Base-by-base conservation (phyloP, 2,797 vertebrate species). In the Aeoliscus strigatus region DNA sequence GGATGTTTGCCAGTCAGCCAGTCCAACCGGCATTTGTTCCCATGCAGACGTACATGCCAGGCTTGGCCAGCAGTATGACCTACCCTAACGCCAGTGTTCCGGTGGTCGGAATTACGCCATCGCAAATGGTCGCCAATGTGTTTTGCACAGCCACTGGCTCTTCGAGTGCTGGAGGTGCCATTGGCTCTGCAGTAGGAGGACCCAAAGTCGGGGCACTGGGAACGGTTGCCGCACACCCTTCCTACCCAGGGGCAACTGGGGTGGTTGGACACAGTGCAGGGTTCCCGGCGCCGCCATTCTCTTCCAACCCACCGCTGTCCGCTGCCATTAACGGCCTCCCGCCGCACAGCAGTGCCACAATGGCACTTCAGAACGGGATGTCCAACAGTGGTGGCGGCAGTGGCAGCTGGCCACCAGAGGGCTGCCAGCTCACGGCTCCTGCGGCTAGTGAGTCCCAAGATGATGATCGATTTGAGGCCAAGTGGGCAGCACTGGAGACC, bases 91-190 rank as follows among this genome's bases (percentile, higher is more conserved):
- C 89, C 66, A 91, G 83, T 1, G 88, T 94, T 29, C 92, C 93
- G 0, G 89, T 94, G 59, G 92, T 94, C 31, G 93, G 93, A 60
- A 94, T 96, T 73, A 96, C 93, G 0, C 93, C 93, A 3, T 96
- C 93, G 0, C 93, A 96, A 80, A 94, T 94, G 92, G 93, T 96
- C 61, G 91, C 93, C 57, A 94, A 94, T 0, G 93, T 86, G 63
- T 94, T 96, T 81, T 93, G 93, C 83, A 90, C 90, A 0, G 91
- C 91, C 0, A 70, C 89, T 10, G 77, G 89, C 1, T 77, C 89
- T 4, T 82, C 86, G 0, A 57, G 75, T 2, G 65, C 79, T 4
- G 58, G 74, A 3, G 66, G 68, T 24, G 54, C 51, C 14, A 76
- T 87, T 35, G 82, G 81, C 28, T 75, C 67, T 0, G 57, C 71